phyloP scores from a whole-genome alignment of 1,140 invertebrate species.

The Sitobion miscanthi region DNA sequence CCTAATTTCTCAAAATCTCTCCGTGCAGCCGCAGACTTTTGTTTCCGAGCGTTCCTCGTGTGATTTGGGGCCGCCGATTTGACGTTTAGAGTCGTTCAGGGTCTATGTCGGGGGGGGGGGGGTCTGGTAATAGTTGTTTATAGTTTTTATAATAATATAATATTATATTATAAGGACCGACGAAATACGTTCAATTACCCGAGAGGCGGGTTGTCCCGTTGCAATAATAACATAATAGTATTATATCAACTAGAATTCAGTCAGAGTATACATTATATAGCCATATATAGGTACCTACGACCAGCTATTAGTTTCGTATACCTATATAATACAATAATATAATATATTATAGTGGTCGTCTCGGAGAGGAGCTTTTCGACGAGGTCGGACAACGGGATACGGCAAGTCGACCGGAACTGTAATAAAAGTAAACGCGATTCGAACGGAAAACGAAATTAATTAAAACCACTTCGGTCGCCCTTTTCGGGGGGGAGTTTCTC shows the following conservation, averaged over 20 bases:
- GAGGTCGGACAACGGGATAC: background rate
- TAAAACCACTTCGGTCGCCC: background rate
- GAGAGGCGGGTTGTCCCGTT: background rate
- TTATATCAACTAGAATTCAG: background rate
- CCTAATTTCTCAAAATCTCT: background rate
- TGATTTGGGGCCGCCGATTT: background rate
- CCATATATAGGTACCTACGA: background rate
- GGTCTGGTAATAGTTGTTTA: background rate
- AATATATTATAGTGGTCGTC: background rate
- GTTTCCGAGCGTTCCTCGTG: background rate
- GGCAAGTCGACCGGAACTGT: background rate
- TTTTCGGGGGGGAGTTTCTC: background rate
- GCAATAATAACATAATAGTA: background rate
- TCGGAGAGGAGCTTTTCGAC: background rate
- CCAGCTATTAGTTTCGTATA: background rate
- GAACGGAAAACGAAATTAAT: constrained; percentile 16
- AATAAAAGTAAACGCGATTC: constrained; percentile 3
- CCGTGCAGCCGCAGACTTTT: background rate
- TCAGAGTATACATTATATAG: no score
- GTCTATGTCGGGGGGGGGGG: background rate
- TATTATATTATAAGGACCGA: background rate
- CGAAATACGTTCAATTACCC: background rate
- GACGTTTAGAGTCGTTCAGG: background rate
- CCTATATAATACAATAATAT: background rate
- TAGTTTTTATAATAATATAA: background rate